Percentiles rank a stretch among this genome's conserved stretches.
Conservation (phyloP, 1,140 invertebrate species). For the Panagrolaimus sp. region DNA sequence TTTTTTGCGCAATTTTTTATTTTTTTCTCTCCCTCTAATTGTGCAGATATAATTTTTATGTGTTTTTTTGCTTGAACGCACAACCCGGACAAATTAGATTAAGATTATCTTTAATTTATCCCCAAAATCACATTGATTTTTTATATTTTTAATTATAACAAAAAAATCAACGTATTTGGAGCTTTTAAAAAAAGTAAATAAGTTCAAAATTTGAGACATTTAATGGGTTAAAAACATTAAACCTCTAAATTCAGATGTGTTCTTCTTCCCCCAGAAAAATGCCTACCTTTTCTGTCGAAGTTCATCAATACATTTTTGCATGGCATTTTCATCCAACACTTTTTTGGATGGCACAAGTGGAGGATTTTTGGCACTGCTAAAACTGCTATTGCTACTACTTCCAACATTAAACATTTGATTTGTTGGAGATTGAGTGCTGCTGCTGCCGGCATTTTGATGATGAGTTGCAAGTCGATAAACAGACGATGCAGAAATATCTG, state of each 20-base stretch:
- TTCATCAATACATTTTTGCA: constrained; percentile 46
- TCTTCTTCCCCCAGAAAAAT: too few species aligned
- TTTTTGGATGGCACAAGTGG: constrained; percentile 35
- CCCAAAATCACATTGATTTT: too few species aligned
- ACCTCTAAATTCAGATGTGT: too few species aligned
- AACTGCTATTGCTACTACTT: not conserved
- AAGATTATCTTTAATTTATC: not conserved
- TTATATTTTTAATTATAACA: constrained; percentile 16
- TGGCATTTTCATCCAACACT: constrained; percentile 28
- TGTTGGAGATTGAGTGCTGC: not conserved
- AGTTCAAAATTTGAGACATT: too few species aligned
- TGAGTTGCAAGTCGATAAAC: constrained; percentile 1
- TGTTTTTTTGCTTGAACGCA: not conserved
- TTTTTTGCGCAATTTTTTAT: not conserved
- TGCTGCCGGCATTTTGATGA: constrained; percentile 1
- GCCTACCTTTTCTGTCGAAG: constrained; percentile 40
- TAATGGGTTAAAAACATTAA: too few species aligned
- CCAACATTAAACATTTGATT: not conserved
- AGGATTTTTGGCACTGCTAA: not conserved
- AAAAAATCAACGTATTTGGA: too few species aligned
- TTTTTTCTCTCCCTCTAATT: too few species aligned
- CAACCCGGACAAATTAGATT: too few species aligned
- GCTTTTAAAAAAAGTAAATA: too few species aligned
- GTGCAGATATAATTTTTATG: too few species aligned
- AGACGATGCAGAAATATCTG: constrained; percentile 28